Evolutionary conservation across 2,113 vertebrate genomes (phyloP).

Genomic region (Hipposideros armiger): DNA sequence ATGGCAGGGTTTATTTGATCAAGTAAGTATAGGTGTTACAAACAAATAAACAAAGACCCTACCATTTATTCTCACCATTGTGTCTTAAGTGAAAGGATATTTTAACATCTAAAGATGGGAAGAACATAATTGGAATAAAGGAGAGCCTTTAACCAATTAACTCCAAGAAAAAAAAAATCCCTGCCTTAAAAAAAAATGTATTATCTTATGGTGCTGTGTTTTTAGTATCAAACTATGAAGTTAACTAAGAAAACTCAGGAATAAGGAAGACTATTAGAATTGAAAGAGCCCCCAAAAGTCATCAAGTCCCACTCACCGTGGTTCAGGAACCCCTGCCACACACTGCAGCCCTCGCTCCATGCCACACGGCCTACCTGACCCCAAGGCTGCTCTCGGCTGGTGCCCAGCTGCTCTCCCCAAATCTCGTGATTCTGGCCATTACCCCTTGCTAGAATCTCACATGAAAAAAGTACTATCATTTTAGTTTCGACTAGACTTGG

Average conservation of each 20-base stretch:
- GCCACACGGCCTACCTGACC: rapidly evolving
- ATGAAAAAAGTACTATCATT: not conserved
- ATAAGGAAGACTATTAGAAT: not conserved
- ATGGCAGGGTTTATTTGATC: not conserved
- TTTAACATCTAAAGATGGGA: not conserved
- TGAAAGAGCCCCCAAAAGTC: not conserved
- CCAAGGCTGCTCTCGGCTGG: rapidly evolving
- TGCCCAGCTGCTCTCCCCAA: not conserved
- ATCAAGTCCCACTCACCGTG: not conserved
- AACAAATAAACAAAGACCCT: not conserved
- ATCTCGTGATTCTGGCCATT: not conserved
- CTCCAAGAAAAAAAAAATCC: not conserved
- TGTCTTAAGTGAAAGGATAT: not conserved
- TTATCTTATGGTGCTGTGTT: not conserved
- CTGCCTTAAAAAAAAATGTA: not conserved
- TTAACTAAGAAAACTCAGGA: not conserved
- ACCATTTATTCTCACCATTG: not conserved
- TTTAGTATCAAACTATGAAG: not conserved
- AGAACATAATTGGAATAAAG: not conserved
- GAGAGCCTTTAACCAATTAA: not conserved
- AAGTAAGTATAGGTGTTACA: not conserved
- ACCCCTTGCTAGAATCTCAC: not conserved
- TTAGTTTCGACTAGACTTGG: not conserved
- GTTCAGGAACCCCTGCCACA: not conserved
- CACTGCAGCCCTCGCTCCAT: no score